phyloP scores from a whole-genome alignment of 2,113 vertebrate species.

The Arvicanthis niloticus region DNA sequence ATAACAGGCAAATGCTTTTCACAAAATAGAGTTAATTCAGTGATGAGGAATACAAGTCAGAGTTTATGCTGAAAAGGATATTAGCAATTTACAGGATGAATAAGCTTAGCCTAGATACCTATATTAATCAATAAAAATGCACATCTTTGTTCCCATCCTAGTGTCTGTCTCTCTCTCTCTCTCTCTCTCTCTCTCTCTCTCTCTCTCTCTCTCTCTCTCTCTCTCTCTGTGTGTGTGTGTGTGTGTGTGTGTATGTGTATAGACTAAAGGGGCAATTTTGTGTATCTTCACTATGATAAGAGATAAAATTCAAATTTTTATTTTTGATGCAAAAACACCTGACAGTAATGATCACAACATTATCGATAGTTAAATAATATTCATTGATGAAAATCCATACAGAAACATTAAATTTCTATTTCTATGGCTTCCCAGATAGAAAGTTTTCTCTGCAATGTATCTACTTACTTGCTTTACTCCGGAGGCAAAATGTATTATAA shows the following conservation, averaged over 20 bases:
- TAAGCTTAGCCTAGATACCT: neutral
- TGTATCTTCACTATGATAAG: neutral
- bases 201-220: neutral
- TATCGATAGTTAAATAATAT: neutral
- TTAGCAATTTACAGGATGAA: neutral
- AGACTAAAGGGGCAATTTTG: neutral
- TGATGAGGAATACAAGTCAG: neutral
- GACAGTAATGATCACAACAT: neutral
- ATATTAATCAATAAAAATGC: neutral
- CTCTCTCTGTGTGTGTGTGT: neutral
- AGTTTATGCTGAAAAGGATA: neutral
- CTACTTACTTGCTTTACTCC: neutral
- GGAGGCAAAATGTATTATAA: neutral
- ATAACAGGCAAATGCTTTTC: neutral
- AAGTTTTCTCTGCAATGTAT: neutral
- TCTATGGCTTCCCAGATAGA: neutral
- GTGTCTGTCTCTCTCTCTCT: too few relatives aligned
- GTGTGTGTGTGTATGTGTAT: neutral
- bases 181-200: too few relatives aligned
- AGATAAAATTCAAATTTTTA: neutral
- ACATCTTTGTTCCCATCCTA: neutral
- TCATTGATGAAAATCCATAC: neutral
- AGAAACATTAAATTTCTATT: neutral
- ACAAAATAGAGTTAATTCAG: neutral
- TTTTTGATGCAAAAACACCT: neutral